These are phyloP conservation scores for Melitaea athalia DNA, from an alignment of 2,888 invertebrate species.

Conservation along the genomic window DNA sequence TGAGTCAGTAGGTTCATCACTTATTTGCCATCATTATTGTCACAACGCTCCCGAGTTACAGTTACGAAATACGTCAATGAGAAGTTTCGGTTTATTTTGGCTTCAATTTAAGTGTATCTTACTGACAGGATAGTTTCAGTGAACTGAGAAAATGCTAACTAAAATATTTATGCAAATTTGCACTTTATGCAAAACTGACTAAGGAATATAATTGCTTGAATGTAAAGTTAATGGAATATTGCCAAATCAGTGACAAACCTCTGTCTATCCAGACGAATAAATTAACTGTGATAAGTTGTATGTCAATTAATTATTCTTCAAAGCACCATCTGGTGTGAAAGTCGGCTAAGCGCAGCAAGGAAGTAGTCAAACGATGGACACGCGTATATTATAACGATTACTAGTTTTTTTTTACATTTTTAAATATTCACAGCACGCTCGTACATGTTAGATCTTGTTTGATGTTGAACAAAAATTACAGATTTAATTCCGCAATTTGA, in stretches of 20 bases:
- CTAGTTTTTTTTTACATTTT: slow-evolving; percentile 20
- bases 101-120: slow-evolving; percentile 71
- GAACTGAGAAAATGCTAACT: slow-evolving; percentile 51
- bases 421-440: background rate
- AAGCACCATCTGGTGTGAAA: slow-evolving; percentile 76
- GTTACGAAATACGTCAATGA: slow-evolving; percentile 69
- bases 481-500: background rate
- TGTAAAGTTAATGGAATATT: slow-evolving; percentile 58
- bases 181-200: slow-evolving; percentile 39
- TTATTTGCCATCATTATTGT: slow-evolving; percentile 55
- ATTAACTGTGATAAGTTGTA: slow-evolving; percentile 81
- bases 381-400: slow-evolving; percentile 51
- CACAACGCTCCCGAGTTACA: slow-evolving; percentile 48
- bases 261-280: slow-evolving; percentile 77
- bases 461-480: background rate
- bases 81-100: slow-evolving; percentile 73
- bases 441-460: background rate
- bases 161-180: slow-evolving; percentile 30
- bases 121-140: slow-evolving; percentile 58
- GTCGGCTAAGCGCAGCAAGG: slow-evolving; percentile 57
- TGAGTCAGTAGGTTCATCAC: slow-evolving; percentile 36
- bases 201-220: slow-evolving; percentile 45
- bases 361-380: slow-evolving; percentile 61
- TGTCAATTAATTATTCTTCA: slow-evolving; percentile 82
- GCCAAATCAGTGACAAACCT: slow-evolving; percentile 77